phyloP scores from a whole-genome alignment of 2,113 vertebrate species.

The Telmatochromis sp. region DNA sequence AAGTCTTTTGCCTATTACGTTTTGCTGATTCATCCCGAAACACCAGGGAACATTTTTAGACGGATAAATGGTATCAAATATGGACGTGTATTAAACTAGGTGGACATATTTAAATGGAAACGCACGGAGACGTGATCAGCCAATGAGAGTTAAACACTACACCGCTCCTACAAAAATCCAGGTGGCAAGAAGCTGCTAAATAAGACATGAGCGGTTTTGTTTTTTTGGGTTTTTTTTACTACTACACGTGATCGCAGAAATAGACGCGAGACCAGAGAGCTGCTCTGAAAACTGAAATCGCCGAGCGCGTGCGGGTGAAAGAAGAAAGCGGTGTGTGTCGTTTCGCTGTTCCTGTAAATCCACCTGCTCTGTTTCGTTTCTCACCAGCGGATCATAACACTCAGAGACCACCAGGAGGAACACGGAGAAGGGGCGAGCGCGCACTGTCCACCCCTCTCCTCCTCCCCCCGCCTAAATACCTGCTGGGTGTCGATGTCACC shows the following conservation, averaged over 20 bases:
- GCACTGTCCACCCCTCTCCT: background rate
- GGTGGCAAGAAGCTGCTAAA: conserved; percentile 8
- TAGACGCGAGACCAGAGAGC: background rate
- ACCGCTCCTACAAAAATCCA: background rate
- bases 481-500: background rate
- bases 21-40: background rate
- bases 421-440: background rate
- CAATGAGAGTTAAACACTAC: background rate
- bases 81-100: background rate
- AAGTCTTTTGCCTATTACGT: background rate
- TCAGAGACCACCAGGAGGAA: background rate
- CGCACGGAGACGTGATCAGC: background rate
- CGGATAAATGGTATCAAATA: background rate
- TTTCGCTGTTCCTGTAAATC: background rate
- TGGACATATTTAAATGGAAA: background rate
- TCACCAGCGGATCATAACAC: conserved; percentile 14
- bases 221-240: background rate
- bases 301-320: background rate
- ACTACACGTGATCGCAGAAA: background rate
- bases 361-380: conserved; percentile 13
- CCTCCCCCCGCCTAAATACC: background rate
- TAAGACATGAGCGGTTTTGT: conserved; percentile 2
- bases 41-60: background rate
- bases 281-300: background rate
- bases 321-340: background rate